Percentiles rank a stretch among this genome's conserved stretches.
Conservation (phyloP, 2,888 invertebrate species). For the Isoperla grammatica region DNA sequence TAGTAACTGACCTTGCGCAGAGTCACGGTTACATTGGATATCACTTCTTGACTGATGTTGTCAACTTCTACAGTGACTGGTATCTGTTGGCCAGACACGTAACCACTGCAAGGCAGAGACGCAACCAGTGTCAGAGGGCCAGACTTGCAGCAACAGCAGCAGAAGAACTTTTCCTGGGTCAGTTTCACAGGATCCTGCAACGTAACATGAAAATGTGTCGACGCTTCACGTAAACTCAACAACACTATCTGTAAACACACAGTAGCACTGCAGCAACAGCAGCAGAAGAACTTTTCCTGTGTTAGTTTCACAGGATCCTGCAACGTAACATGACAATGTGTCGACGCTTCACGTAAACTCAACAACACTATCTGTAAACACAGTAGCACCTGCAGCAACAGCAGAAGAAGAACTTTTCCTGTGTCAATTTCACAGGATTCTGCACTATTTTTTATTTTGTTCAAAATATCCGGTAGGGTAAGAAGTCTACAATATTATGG, state of each 20-base stretch:
- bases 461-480: no score
- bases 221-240: no score
- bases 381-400: no score
- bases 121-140: slow-evolving; percentile 64
- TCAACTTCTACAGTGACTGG: slow-evolving; percentile 66
- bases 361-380: no score
- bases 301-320: slow-evolving; percentile 63
- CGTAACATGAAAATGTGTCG: no score
- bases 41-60: slow-evolving; percentile 65
- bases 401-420: no score
- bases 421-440: no score
- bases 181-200: slow-evolving; percentile 59
- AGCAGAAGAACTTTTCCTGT: slow-evolving; percentile 70
- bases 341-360: no score
- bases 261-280: slow-evolving; percentile 73
- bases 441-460: no score
- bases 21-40: slow-evolving; percentile 56
- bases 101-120: slow-evolving; percentile 65
- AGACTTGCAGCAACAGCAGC: slow-evolving; percentile 72
- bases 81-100: slow-evolving; percentile 69
- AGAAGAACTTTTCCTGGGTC: slow-evolving; percentile 68
- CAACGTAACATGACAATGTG: no score
- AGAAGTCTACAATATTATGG: no score
- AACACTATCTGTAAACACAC: no score
- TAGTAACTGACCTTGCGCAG: slow-evolving; percentile 60